Evolutionary conservation across 2,113 vertebrate species (phyloP), one percentile per base, ranked within the genome.

Genomic region (Sceloporus tristichus): DNA sequence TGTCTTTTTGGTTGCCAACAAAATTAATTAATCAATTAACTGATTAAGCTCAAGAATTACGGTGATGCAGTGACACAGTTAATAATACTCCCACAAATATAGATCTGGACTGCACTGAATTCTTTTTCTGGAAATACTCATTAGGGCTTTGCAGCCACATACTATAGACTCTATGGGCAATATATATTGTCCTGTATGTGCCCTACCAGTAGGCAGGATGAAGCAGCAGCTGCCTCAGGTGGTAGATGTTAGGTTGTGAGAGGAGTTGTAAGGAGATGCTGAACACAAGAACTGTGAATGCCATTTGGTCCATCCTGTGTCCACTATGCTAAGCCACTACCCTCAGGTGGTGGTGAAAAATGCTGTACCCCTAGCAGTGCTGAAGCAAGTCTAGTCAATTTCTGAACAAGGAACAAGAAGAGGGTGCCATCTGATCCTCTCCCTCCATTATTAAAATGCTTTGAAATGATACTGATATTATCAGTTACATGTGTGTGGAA

Each of bases 41-140:
- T 34, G 34, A 34, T 59, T 59, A 62, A 62, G 16, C 40, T 84
- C 68, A 73, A 54, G 82, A 84, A 73, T 9, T 34, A n/a, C 34
- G 54, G 23, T 81, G 34, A 74, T 74, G 53, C 9, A 74, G 21
- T 21, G 68, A 53, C 23, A 73, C 2, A 9, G 66, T 25, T 42
- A 25, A 85, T 18, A 59, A 10, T 62, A 59, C 74, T 53, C 65
- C 27, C 38, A 16, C 79, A 66, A 53, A 53, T 27, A 18, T 42
- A 42, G 19, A 29, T 40, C 18, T 65, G 19, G 18, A 14, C 13
- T n/a, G 48, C 25, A n/a, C 27, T 54, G 18, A 80, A 38, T 81
- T 62, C 9, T 81, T 81, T 81, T 62, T n/a, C 34, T 82, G 79
- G 29, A 56, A 34, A n/a, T 59, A 87, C 23, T 48, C 68, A 81